Evolutionary conservation across 2,888 invertebrate genomes (phyloP).

Genomic region (Dinocampus coccinellae): DNA sequence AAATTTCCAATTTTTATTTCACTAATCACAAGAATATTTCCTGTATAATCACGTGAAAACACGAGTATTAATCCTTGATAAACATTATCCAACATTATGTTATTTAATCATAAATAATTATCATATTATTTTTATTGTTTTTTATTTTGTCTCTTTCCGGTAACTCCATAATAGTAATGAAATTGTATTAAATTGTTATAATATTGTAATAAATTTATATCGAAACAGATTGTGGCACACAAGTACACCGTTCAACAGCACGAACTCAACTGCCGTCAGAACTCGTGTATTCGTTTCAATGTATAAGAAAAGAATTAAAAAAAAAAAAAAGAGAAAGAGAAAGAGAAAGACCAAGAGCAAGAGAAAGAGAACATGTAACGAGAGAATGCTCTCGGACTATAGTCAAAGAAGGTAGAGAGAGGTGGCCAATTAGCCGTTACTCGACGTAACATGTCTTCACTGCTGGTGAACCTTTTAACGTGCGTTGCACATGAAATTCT

Average conservation of each 20-base stretch:
- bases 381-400: conserved; percentile 50
- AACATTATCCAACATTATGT: not conserved
- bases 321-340: conserved; percentile 42
- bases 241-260: conserved; percentile 48
- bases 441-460: conserved; percentile 9
- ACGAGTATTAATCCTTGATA: not conserved
- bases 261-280: conserved; percentile 49
- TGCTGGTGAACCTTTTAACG: not conserved
- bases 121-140: not conserved
- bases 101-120: not conserved
- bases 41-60: not conserved
- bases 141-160: no score
- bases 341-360: conserved; percentile 41
- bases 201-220: not conserved
- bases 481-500: not conserved
- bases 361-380: conserved; percentile 36
- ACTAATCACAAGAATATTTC: conserved; percentile 4
- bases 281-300: conserved; percentile 4
- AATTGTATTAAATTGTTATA: not conserved
- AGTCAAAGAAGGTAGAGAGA: conserved; percentile 50
- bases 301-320: conserved; percentile 44
- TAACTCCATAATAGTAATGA: not conserved
- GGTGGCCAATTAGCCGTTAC: conserved; percentile 68
- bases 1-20: not conserved
- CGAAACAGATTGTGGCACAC: conserved; percentile 41